Evolutionary conservation across 2,797 vertebrate genomes (phyloP), one percentile per base, ranked within the genome.

Genomic region (Tauraco hartlaubi): DNA sequence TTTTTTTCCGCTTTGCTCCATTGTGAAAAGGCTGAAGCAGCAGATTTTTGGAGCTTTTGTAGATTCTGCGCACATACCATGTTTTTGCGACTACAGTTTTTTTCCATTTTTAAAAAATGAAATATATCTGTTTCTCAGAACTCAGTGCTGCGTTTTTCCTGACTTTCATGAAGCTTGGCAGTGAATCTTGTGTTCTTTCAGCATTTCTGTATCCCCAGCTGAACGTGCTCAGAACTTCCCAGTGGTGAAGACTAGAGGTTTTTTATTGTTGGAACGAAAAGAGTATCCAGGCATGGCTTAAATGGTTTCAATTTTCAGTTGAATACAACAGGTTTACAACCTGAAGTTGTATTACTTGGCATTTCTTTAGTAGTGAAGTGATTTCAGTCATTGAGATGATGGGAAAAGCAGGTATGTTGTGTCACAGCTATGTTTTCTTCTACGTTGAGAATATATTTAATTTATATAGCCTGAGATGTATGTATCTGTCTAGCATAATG

Each of bases 1-100:
- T 44, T 54, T 81, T 80, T 51, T 67, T 87, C 44, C 9, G 37
- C 15, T 88, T 67, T 18, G n/a, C 48, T 71, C 26, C 13, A 14
- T 72, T 94, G 81, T 92, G 62, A 88, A 77, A 91, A 88, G 72
- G 75, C 89, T 95, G 92, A 92, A 83, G 66, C 72, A 87, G 95
- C 94, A 91, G 64, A 74, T 92, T 94, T 92, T 68, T 92, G 10
- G 68, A 90, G 68, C 54, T 87, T 89, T 54, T 87, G 59, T 83
- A 88, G 39, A 16, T 85, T 51, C 61, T 44, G 0, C 85, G 64
- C 2, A 1, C 1, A 0, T 39, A n/a, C 23, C 6, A 6, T 71
- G 51, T 85, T 90, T 87, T 80, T 85, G 56, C 5, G 10, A 71
- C 48, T 85, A 37, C 3, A 4, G 11, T 37, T 37, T 91, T 91